Conservation (phyloP, 2,113 vertebrate genomes). For the Trematocara stigmaticum region DNA sequence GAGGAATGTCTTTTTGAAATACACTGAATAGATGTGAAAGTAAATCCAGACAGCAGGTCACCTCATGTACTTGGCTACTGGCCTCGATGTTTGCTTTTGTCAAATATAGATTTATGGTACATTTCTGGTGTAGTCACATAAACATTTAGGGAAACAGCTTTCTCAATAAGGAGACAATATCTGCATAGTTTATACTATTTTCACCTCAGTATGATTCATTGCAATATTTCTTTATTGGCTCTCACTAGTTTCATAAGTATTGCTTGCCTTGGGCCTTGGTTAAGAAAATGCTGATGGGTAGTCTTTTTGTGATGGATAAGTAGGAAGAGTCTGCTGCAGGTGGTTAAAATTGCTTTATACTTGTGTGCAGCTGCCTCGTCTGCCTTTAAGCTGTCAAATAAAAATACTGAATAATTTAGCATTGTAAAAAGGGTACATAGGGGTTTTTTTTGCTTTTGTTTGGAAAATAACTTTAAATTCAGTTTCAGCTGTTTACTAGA, state of each 20-base stretch:
- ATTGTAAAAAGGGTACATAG: background rate
- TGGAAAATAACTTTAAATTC: background rate
- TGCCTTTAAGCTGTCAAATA: background rate
- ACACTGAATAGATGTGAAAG: constrained; percentile 1
- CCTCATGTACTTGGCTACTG: background rate
- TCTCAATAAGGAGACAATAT: background rate
- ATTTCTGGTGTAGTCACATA: background rate
- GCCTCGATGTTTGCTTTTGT: background rate
- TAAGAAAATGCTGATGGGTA: background rate
- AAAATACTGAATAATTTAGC: background rate
- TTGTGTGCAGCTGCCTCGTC: background rate
- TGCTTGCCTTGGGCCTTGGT: background rate
- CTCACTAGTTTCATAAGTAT: background rate
- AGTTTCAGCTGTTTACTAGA: background rate
- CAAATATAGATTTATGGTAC: background rate
- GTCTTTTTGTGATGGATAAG: background rate
- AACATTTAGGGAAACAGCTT: background rate
- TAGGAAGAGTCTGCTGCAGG: background rate
- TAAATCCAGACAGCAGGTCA: background rate
- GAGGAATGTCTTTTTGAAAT: background rate
- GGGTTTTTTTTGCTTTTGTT: fast-evolving
- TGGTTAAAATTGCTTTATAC: background rate
- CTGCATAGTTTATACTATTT: background rate
- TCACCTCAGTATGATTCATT: background rate
- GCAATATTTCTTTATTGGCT: background rate